These are phyloP conservation scores for Chloropsis hardwickii DNA, from an alignment of 2,113 vertebrate species.

Conservation along the genomic window DNA sequence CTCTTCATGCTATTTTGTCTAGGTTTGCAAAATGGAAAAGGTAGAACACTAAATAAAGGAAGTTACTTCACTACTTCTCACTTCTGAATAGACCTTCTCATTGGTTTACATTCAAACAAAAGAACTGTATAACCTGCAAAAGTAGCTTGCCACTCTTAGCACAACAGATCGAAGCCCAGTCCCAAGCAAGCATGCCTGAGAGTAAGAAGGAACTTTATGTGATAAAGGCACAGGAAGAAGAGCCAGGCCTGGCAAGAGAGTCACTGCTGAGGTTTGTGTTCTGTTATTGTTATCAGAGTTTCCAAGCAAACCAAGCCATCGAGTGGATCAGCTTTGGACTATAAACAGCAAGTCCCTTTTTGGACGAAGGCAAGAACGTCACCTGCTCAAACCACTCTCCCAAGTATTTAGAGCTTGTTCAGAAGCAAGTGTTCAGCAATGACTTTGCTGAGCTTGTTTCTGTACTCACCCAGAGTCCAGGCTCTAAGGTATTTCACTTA, in stretches of 20 bases:
- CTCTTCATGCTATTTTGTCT: not conserved
- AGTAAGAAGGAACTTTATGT: not conserved
- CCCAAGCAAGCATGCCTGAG: not conserved
- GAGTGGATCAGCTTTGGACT: not conserved
- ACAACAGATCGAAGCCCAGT: not conserved
- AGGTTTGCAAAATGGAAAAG: not conserved
- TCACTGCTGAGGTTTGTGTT: not conserved
- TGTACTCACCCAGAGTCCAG: not conserved
- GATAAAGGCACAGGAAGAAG: not conserved
- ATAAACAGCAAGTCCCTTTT: slow-evolving; percentile 36
- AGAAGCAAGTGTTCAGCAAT: not conserved
- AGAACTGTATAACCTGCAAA: not conserved
- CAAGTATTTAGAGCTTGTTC: not conserved
- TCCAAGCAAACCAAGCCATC: not conserved
- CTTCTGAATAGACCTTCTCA: not conserved
- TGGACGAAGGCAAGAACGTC: not conserved
- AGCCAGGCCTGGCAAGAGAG: not conserved
- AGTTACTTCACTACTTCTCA: not conserved
- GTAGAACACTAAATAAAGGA: not conserved
- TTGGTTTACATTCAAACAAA: not conserved
- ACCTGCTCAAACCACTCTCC: slow-evolving; percentile 6
- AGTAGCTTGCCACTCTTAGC: not conserved
- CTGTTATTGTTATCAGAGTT: slow-evolving; percentile 4
- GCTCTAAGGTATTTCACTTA: not conserved
- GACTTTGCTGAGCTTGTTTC: not conserved